Evolutionary conservation across 2,113 vertebrate species (phyloP), one percentile per base, ranked within the genome.

Genomic region (Hippopotamus amphibius): DNA sequence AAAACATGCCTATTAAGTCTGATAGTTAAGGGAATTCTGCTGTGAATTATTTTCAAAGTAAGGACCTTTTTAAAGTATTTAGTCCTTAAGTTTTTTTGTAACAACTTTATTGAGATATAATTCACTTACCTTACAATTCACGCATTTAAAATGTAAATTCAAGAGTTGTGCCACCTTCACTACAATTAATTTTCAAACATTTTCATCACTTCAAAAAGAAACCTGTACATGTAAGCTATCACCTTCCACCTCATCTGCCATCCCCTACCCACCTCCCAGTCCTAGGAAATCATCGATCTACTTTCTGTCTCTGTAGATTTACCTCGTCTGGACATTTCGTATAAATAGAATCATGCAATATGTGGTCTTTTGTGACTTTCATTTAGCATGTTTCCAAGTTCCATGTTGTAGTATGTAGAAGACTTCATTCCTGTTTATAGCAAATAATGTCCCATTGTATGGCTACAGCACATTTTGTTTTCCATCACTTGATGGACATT

Each of bases 41-140:
- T 80, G 22, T 84, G 57, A 59, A 80, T 92, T 79, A 53, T 63
- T 86, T 79, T 81, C 65, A 76, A 94, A 79, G 55, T 43, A 65
- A 33, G 28, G 55, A 41, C 30, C 50, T 71, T 72, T 72, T 24
- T 68, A 24, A 85, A 37, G 21, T 85, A 41, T 65, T 57, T 63
- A 65, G 66, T 46, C 33, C 85, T 43, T 30, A 24, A 15, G 11
- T 55, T 83, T 81, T 92, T 84, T 86, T 0, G 55, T 63, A 76
- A 65, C 37, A n/a, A 48, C 16, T 17, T 95, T 88, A 48, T 11
- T 16, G 22, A 82, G 66, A 33, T 76, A 21, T 28, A 65, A 77
- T n/a, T 87, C 24, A 50, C 30, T 33, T 53, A 15, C 0, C 37
- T 43, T 61, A n/a, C n/a, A 50, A n/a, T 48, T 84, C 48, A 71